phyloP scores from a whole-genome alignment of 2,888 invertebrate genomes.

The Leptinotarsa haldemani region DNA sequence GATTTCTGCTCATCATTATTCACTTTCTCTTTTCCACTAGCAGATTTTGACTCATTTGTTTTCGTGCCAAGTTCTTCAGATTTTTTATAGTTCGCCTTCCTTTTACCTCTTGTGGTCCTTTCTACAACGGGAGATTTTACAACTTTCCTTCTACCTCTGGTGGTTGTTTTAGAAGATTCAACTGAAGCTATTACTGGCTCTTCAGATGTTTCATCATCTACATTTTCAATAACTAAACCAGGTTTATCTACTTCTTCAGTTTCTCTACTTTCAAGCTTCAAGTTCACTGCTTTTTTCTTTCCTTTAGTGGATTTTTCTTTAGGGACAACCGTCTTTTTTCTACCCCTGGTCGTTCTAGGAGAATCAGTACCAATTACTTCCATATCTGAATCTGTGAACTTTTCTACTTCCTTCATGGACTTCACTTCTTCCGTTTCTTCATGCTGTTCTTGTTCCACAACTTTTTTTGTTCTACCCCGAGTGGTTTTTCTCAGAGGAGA shows the following conservation, averaged over 20 bases:
- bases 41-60: slow-evolving; percentile 2
- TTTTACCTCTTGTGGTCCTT: neutral
- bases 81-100: neutral
- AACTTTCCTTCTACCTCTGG: neutral
- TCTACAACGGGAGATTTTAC: neutral
- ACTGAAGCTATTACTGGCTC: neutral
- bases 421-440: neutral
- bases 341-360: slow-evolving; percentile 17
- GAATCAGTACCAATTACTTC: slow-evolving; percentile 1
- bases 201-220: neutral
- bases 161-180: neutral
- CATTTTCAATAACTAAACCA: neutral
- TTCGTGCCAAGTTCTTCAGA: slow-evolving; percentile 16
- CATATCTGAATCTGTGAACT: neutral
- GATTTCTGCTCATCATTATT: slow-evolving; percentile 18
- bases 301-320: slow-evolving; percentile 25
- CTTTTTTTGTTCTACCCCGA: slow-evolving; percentile 5
- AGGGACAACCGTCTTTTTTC: neutral
- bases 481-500: neutral
- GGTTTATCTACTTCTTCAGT: slow-evolving; percentile 13
- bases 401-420: neutral
- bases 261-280: neutral
- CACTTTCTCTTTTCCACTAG: slow-evolving; percentile 22
- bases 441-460: neutral
- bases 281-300: slow-evolving; percentile 11